Evolutionary conservation across 2,113 vertebrate species (phyloP).

Genomic region (Peromyscus leucopus): DNA sequence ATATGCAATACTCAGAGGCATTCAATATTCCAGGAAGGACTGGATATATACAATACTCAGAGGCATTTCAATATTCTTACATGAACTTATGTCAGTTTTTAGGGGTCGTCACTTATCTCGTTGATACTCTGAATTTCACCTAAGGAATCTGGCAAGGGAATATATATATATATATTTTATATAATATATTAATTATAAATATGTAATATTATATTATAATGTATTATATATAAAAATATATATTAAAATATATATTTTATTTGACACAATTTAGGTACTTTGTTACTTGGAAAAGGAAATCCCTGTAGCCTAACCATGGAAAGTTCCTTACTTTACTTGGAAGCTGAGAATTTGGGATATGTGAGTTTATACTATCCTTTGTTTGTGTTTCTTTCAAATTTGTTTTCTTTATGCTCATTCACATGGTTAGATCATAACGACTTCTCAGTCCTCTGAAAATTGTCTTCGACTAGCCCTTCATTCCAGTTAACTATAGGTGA

Average conservation of each 20-base stretch:
- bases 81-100: not conserved
- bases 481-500: not conserved
- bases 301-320: not conserved
- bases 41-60: not conserved
- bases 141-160: not conserved
- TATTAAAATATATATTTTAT: not conserved
- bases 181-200: too few relatives aligned
- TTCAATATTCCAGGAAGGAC: too few relatives aligned
- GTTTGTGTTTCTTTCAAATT: not conserved
- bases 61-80: not conserved
- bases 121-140: conserved; percentile 40
- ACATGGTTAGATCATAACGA: not conserved
- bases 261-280: not conserved
- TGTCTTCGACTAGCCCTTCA: not conserved
- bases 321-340: not conserved
- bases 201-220: too few relatives aligned
- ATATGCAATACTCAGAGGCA: too few relatives aligned
- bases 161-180: not conserved
- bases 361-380: not conserved
- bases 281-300: not conserved
- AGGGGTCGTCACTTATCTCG: not conserved
- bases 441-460: not conserved
- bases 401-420: not conserved
- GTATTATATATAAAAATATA: too few relatives aligned
- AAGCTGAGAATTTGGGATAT: conserved; percentile 9